Evolutionary conservation across 1,140 invertebrate species (phyloP).

Genomic region (Tetramorium simillimum): DNA sequence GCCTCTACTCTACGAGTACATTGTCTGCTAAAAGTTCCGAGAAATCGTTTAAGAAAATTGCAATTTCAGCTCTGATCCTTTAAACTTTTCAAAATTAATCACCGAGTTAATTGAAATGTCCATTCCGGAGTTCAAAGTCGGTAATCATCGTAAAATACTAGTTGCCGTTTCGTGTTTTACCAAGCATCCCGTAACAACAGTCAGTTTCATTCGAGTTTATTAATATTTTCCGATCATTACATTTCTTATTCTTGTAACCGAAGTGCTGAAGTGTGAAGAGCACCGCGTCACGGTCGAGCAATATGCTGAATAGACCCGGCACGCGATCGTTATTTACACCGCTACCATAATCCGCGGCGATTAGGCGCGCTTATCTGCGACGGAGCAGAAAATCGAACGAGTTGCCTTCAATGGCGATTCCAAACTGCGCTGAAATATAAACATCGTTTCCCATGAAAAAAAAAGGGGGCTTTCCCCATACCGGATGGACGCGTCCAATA

Average conservation of each 20-base stretch:
- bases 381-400: constrained; percentile 18
- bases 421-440: constrained; percentile 13
- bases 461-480: not conserved
- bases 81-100: not conserved
- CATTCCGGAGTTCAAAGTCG: not conserved
- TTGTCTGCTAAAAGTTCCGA: constrained; percentile 33
- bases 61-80: not conserved
- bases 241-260: not conserved
- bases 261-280: constrained; percentile 8
- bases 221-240: not conserved
- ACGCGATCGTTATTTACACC: constrained; percentile 30
- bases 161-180: not conserved
- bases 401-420: constrained; percentile 4
- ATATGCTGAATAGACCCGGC: constrained; percentile 8
- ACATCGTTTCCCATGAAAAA: constrained; percentile 7
- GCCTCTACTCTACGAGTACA: constrained; percentile 33
- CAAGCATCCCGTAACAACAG: not conserved
- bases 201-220: not conserved
- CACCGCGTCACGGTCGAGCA: constrained; percentile 27
- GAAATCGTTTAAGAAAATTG: not conserved
- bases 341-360: constrained; percentile 28
- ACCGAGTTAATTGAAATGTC: not conserved
- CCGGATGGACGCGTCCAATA: not conserved
- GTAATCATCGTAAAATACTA: not conserved
- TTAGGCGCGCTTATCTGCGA: constrained; percentile 33